phyloP scores from a whole-genome alignment of 2,888 invertebrate species.

The Lepas anatifera region DNA sequence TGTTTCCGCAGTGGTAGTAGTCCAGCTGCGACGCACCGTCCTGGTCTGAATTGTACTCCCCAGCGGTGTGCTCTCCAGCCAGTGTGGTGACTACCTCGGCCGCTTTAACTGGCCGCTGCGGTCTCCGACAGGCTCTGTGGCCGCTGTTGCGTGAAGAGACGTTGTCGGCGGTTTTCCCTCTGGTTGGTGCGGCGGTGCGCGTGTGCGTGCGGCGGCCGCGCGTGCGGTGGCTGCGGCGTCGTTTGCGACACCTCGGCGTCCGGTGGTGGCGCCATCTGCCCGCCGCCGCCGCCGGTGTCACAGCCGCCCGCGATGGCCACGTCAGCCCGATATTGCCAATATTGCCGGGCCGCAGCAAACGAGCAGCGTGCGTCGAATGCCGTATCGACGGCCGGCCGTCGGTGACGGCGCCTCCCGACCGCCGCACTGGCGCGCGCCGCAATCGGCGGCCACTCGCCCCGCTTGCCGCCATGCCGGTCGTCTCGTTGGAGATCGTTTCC shows the following conservation, averaged over 20 bases:
- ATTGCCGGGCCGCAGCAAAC: conserved; percentile 1
- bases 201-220: background rate
- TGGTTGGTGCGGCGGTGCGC: background rate
- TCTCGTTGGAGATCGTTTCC: background rate
- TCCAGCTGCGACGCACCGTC: too few relatives aligned
- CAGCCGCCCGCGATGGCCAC: too few relatives aligned
- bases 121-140: too few relatives aligned
- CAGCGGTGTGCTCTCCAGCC: too few relatives aligned
- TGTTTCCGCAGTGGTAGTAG: too few relatives aligned
- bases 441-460: background rate
- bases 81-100: too few relatives aligned
- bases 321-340: background rate
- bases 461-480: too few relatives aligned
- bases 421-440: background rate
- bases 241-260: background rate
- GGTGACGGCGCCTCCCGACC: too few relatives aligned
- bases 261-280: background rate
- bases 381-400: background rate
- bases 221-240: background rate
- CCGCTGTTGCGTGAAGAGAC: too few relatives aligned
- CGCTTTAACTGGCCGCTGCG: too few relatives aligned
- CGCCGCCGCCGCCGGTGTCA: background rate
- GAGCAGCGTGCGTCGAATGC: background rate
- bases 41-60: too few relatives aligned
- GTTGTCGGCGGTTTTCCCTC: background rate